Evolutionary conservation across 2,113 vertebrate species (phyloP), one percentile per base, ranked within the genome.

Genomic region (Cacatua alba): DNA sequence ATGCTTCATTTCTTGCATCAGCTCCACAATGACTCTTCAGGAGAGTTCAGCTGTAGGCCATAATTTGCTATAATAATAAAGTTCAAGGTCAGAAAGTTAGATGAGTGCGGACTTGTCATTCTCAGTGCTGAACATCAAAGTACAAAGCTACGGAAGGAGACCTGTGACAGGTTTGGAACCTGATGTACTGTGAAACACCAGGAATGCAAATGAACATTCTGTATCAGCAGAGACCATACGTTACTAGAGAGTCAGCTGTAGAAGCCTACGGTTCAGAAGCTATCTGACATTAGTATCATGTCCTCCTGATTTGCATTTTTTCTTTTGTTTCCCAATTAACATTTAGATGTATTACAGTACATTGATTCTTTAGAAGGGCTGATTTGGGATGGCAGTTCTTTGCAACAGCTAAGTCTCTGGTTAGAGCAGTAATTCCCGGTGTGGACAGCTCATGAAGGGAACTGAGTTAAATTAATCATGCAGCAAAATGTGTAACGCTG

Each of bases 401-500:
- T 82, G 49, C 21, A 91, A 67, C 24, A 83, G 25, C 43, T 49
- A 8, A 64, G 28, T 62, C 86, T 71, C 16, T 89, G 51, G 24
- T 64, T 69, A 68, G 53, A 82, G 43, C 51, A 85, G 86, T 70
- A 85, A 35, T 85, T 77, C 25, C 69, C 19, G 1, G 10, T 16
- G 41, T 52, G 78, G 72, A 52, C n/a, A 65, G 65, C 65, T 94
- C 63, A 46, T 1, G 59, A 72, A 19, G 52, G 55, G 48, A 16
- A 92, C 17, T 2, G 12, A 55, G 28, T 92, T 60, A 87, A 94
- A 92, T 80, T 79, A 91, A 87, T 87, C 77, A 53, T 65, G 83
- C 87, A 95, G 67, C 72, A 96, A 94, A 97, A 82, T 55, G 62
- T 49, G 1, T 81, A 97, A 83, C 62, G 31, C 62, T 71, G 82